Evolutionary conservation across 2,797 vertebrate genomes (phyloP), one percentile per base, ranked within the genome.

Genomic region (Loriculus beryllinus): DNA sequence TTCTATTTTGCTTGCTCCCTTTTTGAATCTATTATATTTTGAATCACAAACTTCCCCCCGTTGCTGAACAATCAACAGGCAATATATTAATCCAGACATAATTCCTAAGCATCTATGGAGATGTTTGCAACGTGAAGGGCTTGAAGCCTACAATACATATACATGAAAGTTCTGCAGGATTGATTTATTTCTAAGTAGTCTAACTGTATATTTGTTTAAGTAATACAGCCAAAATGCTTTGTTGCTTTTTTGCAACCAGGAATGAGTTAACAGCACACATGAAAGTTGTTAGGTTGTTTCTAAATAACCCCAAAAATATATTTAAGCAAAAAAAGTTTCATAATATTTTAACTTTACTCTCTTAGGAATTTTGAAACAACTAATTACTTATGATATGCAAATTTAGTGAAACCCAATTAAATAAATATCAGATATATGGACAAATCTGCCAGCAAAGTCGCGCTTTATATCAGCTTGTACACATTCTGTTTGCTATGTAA

Each of bases 341-440:
- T 31, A 90, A 37, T 91, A 86, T 95, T 96, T 95, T 94, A 35
- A 63, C 16, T 90, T 57, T 71, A 45, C 75, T 26, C n/a, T 80
- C 93, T 94, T 94, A 95, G 62, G 79, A 96, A 95, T 95, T 97
- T 91, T 72, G 85, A 92, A 97, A 95, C 77, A 94, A 90, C 48
- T 96, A 90, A 96, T 97, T 97, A 97, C 14, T 82, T 39, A 45
- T 91, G 23, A 47, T 88, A 84, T 95, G 75, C 60, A 97, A 97
- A 96, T 96, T 78, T 77, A 74, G 62, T 94, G 82, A 93, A 96
- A 91, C 31, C 22, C 5, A 39, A 96, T 97, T 94, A 96, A 96
- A 92, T 94, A 96, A 92, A 92, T 96, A 96, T 96, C 70, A 52
- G 42, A 92, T 94, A 86, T 88, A 93, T 62, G 43, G 68, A 94